Percentiles rank a stretch among this genome's conserved stretches.
Conservation (phyloP, 1,140 invertebrate genomes). For the Danaus melanippus region DNA sequence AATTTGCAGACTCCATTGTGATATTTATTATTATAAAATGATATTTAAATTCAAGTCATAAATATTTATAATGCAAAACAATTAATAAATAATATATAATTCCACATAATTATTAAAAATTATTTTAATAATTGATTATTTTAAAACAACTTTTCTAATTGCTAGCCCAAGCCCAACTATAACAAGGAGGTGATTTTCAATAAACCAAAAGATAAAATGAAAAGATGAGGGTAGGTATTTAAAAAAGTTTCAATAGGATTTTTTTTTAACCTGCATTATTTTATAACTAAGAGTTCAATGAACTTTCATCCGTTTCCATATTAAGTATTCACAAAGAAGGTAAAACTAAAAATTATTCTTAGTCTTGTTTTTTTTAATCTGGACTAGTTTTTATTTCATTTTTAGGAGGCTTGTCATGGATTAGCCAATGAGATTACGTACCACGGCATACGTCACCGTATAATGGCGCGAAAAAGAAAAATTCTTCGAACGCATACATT, state of each 20-base stretch:
- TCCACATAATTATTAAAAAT: slow-evolving; percentile 34
- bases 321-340: too few species aligned
- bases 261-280: too few species aligned
- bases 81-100: slow-evolving; percentile 32
- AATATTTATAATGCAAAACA: slow-evolving; percentile 27
- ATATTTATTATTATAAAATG: slow-evolving; percentile 32
- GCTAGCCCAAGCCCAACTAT: slow-evolving; percentile 34
- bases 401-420: slow-evolving; percentile 34
- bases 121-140: slow-evolving; percentile 23
- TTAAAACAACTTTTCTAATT: slow-evolving; percentile 37
- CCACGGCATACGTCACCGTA: slow-evolving; percentile 26
- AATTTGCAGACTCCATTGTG: slow-evolving; percentile 56
- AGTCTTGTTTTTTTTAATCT: too few species aligned
- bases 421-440: slow-evolving; percentile 41
- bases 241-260: too few species aligned
- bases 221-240: slow-evolving; percentile 28
- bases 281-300: too few species aligned
- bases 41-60: slow-evolving; percentile 22
- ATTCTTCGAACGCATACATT: slow-evolving; percentile 15
- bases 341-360: too few species aligned
- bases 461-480: slow-evolving; percentile 35
- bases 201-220: slow-evolving; percentile 9
- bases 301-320: too few species aligned
- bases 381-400: slow-evolving; percentile 4
- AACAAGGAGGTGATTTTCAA: too few species aligned